Evolutionary conservation across 2,888 invertebrate species (phyloP).

Genomic region (Drosophila kambysellisi): DNA sequence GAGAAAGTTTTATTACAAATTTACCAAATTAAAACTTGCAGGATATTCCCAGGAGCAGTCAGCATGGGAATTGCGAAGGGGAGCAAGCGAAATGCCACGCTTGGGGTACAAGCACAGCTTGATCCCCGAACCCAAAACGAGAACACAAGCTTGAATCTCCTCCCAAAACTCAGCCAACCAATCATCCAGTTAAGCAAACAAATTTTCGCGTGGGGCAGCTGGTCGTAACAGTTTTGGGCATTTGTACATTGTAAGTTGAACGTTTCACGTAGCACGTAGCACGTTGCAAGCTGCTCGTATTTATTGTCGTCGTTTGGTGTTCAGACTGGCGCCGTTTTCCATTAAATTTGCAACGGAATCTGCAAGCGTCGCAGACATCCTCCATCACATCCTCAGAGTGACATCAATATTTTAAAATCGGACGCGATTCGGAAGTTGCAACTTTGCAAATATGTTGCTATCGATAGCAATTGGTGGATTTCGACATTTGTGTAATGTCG

Average conservation of each 20-base stretch:
- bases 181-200: conserved; percentile 57
- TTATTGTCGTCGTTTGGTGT: conserved; percentile 26
- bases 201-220: conserved; percentile 22
- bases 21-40: conserved; percentile 76
- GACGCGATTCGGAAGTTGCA: conserved; percentile 22
- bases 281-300: conserved; percentile 13
- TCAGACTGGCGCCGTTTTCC: conserved; percentile 50
- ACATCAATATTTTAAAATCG: conserved; percentile 21
- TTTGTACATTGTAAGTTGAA: conserved; percentile 5
- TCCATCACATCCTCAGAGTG: neutral
- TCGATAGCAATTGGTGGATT: conserved; percentile 25
- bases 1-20: conserved; percentile 68
- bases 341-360: conserved; percentile 47
- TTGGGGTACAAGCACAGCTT: conserved; percentile 18
- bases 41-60: conserved; percentile 21
- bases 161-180: conserved; percentile 17
- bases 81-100: conserved; percentile 28
- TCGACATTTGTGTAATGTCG: conserved; percentile 7
- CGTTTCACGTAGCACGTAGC: conserved; percentile 4
- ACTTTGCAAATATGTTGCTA: conserved; percentile 37
- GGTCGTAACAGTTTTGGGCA: conserved; percentile 18
- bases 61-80: conserved; percentile 24
- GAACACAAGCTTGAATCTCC: neutral
- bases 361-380: neutral
- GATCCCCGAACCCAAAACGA: conserved; percentile 2